Conservation (phyloP, 2,797 vertebrate species). For the Harpagifer antarcticus region DNA sequence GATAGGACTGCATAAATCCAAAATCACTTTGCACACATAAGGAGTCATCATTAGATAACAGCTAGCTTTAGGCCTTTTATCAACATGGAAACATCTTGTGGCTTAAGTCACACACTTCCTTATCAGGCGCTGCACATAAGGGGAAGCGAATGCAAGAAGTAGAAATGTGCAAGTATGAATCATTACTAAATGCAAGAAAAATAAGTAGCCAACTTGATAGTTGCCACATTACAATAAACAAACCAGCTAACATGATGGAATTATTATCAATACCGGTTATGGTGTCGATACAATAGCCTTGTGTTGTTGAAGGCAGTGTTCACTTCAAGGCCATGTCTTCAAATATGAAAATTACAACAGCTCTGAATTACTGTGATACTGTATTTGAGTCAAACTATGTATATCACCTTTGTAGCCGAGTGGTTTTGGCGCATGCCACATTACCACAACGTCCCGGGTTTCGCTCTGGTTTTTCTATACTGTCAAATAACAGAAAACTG, state of each 20-base stretch:
- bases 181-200: neutral
- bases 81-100: slow-evolving; percentile 22
- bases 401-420: too few relatives aligned
- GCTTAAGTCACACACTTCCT: slow-evolving; percentile 36
- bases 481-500: too few relatives aligned
- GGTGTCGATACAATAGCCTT: neutral
- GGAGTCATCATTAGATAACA: slow-evolving; percentile 16
- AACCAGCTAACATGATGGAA: neutral
- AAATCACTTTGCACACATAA: slow-evolving; percentile 1
- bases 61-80: slow-evolving; percentile 11
- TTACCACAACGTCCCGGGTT: too few relatives aligned
- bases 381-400: neutral
- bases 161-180: slow-evolving; percentile 12
- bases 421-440: too few relatives aligned
- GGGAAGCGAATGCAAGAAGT: slow-evolving; percentile 21
- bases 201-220: neutral
- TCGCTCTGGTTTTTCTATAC: too few relatives aligned
- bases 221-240: neutral
- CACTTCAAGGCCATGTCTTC: neutral
- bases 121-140: slow-evolving; percentile 15
- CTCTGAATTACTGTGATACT: neutral
- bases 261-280: neutral
- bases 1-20: neutral
- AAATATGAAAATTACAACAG: neutral
- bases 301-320: neutral